These are phyloP conservation scores for Tanytarsus gracilentus DNA, from an alignment of 2,888 invertebrate species.

Conservation along the genomic window DNA sequence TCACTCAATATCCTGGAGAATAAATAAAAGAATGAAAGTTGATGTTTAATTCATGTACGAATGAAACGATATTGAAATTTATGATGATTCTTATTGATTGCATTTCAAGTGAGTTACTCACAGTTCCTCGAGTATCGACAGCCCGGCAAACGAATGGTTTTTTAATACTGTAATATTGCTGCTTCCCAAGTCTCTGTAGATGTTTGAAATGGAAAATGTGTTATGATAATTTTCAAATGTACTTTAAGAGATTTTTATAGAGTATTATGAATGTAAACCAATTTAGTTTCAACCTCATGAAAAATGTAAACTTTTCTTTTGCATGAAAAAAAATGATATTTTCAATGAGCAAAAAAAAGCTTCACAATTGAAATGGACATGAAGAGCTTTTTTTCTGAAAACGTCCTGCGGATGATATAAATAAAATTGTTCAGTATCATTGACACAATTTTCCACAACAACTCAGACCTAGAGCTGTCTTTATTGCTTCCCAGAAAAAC, in stretches of 20 bases:
- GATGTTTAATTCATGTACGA: conserved; percentile 19
- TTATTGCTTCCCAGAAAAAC: not conserved
- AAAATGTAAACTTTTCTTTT: not conserved
- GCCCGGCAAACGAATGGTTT: conserved; percentile 58
- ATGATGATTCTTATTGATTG: not conserved
- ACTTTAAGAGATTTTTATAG: not conserved
- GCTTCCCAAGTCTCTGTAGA: conserved; percentile 64
- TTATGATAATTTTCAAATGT: not conserved
- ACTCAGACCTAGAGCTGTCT: too few species aligned
- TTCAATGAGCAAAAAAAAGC: not conserved
- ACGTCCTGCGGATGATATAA: conserved; percentile 2
- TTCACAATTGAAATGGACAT: not conserved
- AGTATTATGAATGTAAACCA: too few species aligned
- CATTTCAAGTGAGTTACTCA: too few species aligned
- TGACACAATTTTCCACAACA: not conserved
- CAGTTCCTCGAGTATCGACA: conserved; percentile 63
- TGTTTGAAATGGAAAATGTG: not conserved
- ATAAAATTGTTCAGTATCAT: not conserved
- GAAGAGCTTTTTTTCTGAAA: not conserved
- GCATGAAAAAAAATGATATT: not conserved
- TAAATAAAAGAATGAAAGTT: not conserved
- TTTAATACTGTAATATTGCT: conserved; percentile 70
- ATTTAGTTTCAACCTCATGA: too few species aligned
- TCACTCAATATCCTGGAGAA: conserved; percentile 61
- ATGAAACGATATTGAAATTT: not conserved